Conservation (phyloP, 2,888 invertebrate genomes). For the Plutella xylostella region DNA sequence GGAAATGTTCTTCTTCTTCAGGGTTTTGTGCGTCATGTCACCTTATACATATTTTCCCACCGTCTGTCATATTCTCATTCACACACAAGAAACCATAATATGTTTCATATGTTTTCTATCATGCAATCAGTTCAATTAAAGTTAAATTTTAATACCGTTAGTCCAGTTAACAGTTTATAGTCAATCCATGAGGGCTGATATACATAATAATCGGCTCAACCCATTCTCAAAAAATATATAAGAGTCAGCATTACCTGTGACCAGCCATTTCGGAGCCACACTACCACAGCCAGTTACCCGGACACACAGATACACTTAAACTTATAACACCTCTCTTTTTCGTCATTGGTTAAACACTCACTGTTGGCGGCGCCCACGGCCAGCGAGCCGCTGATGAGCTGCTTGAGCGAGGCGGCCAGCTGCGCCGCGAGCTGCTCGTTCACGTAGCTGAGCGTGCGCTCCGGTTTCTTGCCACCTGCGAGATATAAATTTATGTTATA, state of each 20-base stretch:
- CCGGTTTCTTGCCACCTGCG: constrained; percentile 3
- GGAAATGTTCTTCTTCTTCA: not conserved
- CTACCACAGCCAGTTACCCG: too few relatives aligned
- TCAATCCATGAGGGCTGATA: too few relatives aligned
- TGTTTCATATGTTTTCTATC: too few relatives aligned
- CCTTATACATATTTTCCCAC: too few relatives aligned
- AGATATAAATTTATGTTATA: not conserved
- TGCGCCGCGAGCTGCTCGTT: constrained; percentile 25
- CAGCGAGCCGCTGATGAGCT: constrained; percentile 31
- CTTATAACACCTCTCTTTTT: not conserved
- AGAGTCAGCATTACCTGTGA: not conserved
- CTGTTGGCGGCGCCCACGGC: constrained; percentile 14
- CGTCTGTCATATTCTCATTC: too few relatives aligned
- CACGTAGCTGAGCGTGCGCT: constrained; percentile 21
- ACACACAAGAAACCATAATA: too few relatives aligned
- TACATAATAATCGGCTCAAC: too few relatives aligned
- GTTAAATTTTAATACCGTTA: too few relatives aligned
- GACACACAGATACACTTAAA: too few relatives aligned
- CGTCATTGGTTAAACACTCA: not conserved
- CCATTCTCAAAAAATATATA: not conserved
- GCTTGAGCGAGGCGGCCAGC: constrained; percentile 29
- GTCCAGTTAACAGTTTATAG: too few relatives aligned
- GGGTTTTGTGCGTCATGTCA: not conserved
- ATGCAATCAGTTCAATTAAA: too few relatives aligned
- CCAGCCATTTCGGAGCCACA: not conserved